Evolutionary conservation across 2,888 invertebrate species (phyloP).

Genomic region (Auanema freiburgensis): DNA sequence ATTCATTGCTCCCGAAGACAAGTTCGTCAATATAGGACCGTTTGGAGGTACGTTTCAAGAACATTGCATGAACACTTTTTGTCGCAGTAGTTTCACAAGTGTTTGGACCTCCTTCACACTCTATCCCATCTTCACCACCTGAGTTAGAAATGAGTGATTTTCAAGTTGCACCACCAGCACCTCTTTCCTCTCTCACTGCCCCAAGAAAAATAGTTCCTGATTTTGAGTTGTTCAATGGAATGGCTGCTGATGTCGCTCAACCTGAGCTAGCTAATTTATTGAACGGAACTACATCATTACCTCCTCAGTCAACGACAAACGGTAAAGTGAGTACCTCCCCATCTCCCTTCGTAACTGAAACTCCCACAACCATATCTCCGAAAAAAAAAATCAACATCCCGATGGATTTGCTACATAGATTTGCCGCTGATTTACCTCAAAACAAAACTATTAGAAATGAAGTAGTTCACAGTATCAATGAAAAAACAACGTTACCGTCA

Average conservation of each 20-base stretch:
- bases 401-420: neutral
- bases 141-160: neutral
- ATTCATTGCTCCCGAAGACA: slow-evolving; percentile 26
- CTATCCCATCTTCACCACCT: neutral
- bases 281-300: too few species aligned
- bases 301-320: too few species aligned
- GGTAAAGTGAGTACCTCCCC: neutral
- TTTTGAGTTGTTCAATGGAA: too few species aligned
- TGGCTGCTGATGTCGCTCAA: too few species aligned
- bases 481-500: too few species aligned
- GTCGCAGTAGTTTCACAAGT: neutral
- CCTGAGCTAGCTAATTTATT: too few species aligned
- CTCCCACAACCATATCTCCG: neutral
- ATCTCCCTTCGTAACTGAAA: neutral
- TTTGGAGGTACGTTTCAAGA: slow-evolving; percentile 27
- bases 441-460: neutral
- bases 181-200: neutral
- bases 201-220: too few species aligned
- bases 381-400: neutral
- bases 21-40: slow-evolving; percentile 28
- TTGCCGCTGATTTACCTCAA: slow-evolving; percentile 15
- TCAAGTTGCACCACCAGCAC: neutral
- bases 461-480: too few species aligned
- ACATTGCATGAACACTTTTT: neutral
- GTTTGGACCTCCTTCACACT: neutral